These are phyloP conservation scores for Paramacrobiotus metropolitanus DNA, from an alignment of 1,140 invertebrate genomes.

Conservation along the genomic window DNA sequence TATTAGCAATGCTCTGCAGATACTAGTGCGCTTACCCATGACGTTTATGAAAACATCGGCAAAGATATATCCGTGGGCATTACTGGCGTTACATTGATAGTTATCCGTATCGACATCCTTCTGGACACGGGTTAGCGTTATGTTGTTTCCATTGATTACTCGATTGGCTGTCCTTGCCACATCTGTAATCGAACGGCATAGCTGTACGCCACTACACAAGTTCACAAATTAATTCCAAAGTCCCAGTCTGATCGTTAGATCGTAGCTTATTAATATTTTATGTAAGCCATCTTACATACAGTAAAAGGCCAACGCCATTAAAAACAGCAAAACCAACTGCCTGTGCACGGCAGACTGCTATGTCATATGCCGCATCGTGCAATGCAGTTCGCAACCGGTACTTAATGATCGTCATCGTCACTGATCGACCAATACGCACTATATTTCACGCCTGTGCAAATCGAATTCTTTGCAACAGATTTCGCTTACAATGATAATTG, in stretches of 20 bases:
- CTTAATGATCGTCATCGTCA: too few species aligned
- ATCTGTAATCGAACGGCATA: slow-evolving; percentile 23
- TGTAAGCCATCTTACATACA: not conserved
- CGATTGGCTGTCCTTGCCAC: slow-evolving; percentile 44
- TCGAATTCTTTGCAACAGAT: not conserved
- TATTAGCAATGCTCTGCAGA: not conserved
- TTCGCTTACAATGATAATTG: not conserved
- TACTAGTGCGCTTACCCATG: slow-evolving; percentile 31
- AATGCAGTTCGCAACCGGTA: too few species aligned
- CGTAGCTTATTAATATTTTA: not conserved
- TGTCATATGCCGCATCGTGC: too few species aligned
- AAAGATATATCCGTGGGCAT: slow-evolving; percentile 89
- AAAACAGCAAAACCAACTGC: not conserved
- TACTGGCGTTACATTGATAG: slow-evolving; percentile 86
- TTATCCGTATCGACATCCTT: slow-evolving; percentile 76
- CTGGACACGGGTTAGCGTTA: slow-evolving; percentile 52
- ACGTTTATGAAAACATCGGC: slow-evolving; percentile 95
- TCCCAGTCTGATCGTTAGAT: not conserved
- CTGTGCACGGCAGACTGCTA: not conserved
- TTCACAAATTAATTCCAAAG: too few species aligned
- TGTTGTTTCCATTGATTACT: slow-evolving; percentile 33
- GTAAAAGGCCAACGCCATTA: not conserved
- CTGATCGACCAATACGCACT: too few species aligned
- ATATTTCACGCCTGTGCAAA: too few species aligned
- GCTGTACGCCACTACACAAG: too few species aligned